A percentile compares a stretch with the other conserved stretches of the same genome.
phyloP scores from a whole-genome alignment of 1,140 invertebrate species.

The Scaptomyza graminum region DNA sequence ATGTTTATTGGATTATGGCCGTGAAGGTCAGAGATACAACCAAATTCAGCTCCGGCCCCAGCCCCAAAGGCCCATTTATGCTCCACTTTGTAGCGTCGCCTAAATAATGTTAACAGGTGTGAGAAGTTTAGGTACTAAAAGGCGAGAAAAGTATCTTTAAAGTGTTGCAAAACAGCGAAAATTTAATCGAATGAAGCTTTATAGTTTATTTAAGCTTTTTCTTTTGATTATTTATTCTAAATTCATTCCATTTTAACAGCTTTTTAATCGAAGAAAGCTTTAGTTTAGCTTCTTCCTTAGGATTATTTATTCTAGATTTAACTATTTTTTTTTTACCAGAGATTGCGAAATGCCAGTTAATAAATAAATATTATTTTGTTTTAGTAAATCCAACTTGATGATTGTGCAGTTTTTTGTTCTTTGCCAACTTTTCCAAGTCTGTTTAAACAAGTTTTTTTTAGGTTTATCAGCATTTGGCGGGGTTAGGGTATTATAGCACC shows the following conservation, averaged over 20 bases:
- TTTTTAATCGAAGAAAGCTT: too few relatives aligned
- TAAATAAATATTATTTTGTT: constrained; percentile 17
- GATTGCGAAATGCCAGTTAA: constrained; percentile 56
- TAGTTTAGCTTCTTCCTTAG: too few relatives aligned
- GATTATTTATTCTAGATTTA: too few relatives aligned
- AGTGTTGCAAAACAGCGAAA: too few relatives aligned
- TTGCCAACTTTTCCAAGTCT: constrained; percentile 35
- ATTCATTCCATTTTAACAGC: too few relatives aligned
- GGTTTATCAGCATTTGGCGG: constrained; percentile 40
- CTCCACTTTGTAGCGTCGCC: constrained; percentile 37
- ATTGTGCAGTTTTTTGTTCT: constrained; percentile 6
- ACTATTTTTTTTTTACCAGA: too few relatives aligned
- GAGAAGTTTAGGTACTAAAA: too few relatives aligned
- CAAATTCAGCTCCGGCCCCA: too few relatives aligned
- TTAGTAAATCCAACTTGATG: constrained; percentile 58
- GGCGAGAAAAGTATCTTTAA: too few relatives aligned
- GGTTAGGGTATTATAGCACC: constrained; percentile 33
- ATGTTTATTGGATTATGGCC: constrained; percentile 78
- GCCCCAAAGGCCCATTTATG: constrained; percentile 24
- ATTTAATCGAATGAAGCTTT: too few relatives aligned
- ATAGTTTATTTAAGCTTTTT: constrained; percentile 6
- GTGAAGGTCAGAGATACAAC: constrained; percentile 69
- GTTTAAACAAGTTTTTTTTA: constrained; percentile 47
- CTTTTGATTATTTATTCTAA: too few relatives aligned
- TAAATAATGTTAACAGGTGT: constrained; percentile 55